Evolutionary conservation across 2,797 vertebrate genomes (phyloP).

Genomic region (Avahi laniger): DNA sequence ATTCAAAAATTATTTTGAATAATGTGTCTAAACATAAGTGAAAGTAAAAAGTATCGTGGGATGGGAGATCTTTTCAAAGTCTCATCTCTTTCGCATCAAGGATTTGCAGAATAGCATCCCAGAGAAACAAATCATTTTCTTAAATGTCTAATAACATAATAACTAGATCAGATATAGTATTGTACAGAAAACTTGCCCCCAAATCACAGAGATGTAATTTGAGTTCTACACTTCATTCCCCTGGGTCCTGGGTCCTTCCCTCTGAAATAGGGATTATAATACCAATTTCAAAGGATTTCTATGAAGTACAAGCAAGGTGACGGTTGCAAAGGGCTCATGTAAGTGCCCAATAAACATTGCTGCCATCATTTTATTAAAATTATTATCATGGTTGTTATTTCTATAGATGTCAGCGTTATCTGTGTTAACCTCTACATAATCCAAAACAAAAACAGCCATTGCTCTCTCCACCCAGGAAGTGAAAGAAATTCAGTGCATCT

Average conservation of each 20-base stretch:
- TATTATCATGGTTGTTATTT: background rate
- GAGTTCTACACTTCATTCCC: background rate
- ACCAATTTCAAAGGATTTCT: background rate
- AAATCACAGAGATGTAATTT: constrained; percentile 2
- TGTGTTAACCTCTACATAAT: background rate
- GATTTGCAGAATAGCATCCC: background rate
- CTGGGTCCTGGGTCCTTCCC: background rate
- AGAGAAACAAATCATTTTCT: background rate
- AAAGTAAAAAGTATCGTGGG: background rate
- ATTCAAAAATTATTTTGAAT: background rate
- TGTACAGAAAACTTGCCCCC: background rate
- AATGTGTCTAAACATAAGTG: background rate
- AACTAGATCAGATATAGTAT: background rate
- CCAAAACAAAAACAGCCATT: background rate
- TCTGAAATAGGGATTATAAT: background rate
- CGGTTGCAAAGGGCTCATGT: background rate
- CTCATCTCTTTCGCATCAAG: background rate
- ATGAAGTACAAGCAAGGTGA: background rate
- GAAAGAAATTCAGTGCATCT: background rate
- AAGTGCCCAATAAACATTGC: background rate
- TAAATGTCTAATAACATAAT: background rate
- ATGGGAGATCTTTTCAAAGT: background rate
- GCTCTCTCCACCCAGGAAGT: background rate
- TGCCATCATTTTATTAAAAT: background rate
- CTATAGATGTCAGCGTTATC: background rate